Evolutionary conservation across 1,140 invertebrate species (phyloP).

Genomic region (Lysiphlebus fabarum): DNA sequence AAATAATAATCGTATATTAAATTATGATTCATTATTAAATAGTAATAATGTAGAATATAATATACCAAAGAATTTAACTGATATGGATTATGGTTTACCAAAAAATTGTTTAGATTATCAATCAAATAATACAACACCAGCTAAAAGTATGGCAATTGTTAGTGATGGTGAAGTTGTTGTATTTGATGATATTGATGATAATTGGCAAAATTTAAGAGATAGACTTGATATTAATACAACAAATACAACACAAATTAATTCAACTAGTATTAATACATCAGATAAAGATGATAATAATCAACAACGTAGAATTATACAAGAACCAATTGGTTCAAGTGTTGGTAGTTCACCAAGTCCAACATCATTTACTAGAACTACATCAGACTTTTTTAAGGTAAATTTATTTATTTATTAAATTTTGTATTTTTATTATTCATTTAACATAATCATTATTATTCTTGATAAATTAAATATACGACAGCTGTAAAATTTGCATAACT

Average conservation of each 20-base stretch:
- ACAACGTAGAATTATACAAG: constrained; percentile 40
- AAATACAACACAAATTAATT: constrained; percentile 32
- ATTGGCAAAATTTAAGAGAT: constrained; percentile 58
- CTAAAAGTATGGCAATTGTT: constrained; percentile 57
- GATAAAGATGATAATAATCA: constrained; percentile 6
- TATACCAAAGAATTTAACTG: constrained; percentile 52
- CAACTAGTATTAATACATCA: too few species aligned
- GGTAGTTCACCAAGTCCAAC: constrained; percentile 53
- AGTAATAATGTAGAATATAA: constrained; percentile 55
- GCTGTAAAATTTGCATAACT: background rate
- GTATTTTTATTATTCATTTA: background rate
- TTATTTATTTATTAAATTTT: constrained; percentile 1
- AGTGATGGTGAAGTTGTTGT: constrained; percentile 73
- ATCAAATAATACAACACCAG: constrained; percentile 49
- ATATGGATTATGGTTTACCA: constrained; percentile 51
- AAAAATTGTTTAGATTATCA: constrained; percentile 54
- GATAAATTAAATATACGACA: too few species aligned
- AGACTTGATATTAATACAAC: constrained; percentile 44
- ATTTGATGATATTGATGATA: constrained; percentile 79
- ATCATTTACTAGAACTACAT: constrained; percentile 52
- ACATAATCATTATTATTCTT: too few species aligned
- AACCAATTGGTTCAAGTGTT: constrained; percentile 48
- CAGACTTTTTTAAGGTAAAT: constrained; percentile 57
- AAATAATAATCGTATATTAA: constrained; percentile 48
- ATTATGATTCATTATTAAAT: constrained; percentile 53